Percentiles rank a stretch among this genome's conserved stretches.
These are phyloP conservation scores for Triplophysa siluroides DNA, from an alignment of 2,113 vertebrate genomes.

Conservation along the genomic window DNA sequence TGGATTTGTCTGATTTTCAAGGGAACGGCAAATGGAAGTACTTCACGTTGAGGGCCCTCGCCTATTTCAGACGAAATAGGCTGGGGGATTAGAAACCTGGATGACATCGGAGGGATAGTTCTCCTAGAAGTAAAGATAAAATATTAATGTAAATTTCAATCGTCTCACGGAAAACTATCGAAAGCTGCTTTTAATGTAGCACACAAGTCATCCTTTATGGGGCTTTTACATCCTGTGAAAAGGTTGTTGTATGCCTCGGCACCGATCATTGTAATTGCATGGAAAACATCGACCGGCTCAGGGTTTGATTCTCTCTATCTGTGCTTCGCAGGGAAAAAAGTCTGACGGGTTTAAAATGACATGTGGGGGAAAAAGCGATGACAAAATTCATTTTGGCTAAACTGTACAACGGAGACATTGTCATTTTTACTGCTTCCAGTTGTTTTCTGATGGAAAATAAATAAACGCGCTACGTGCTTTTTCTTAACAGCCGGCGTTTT, in stretches of 20 bases:
- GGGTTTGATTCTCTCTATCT: background rate
- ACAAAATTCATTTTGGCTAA: background rate
- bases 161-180: no score
- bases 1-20: constrained; percentile 53
- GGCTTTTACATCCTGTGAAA: no score
- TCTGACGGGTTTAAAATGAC: background rate
- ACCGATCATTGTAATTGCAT: no score
- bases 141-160: no score
- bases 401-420: background rate
- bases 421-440: background rate
- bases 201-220: no score
- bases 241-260: no score
- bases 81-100: constrained; percentile 39
- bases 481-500: background rate
- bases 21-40: constrained; percentile 52
- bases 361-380: background rate
- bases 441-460: background rate
- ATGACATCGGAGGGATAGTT: background rate
- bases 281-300: no score
- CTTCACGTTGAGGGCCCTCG: constrained; percentile 43
- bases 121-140: no score
- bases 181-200: no score
- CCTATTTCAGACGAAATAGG: constrained; percentile 14
- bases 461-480: background rate
- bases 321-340: background rate